Percentiles rank a stretch among this genome's conserved stretches.
phyloP scores from a whole-genome alignment of 1,140 invertebrate species.

The Philopotamus ludificatus region DNA sequence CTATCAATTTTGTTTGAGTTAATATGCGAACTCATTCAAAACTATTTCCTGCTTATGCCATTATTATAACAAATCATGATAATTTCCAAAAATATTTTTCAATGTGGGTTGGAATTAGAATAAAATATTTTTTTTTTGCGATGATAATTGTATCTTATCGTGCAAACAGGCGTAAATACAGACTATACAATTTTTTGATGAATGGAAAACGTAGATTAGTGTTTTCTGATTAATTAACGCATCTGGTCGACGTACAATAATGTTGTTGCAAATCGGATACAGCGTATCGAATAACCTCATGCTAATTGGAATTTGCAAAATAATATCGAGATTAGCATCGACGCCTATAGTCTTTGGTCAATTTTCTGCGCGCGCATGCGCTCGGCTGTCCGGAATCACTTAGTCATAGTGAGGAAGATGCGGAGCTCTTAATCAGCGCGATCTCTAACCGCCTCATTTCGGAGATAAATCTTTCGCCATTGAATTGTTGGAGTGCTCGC shows the following conservation, averaged over 20 bases:
- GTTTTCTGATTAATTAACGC: too few species aligned
- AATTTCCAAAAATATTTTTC: background rate
- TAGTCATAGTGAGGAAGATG: too few species aligned
- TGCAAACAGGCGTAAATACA: background rate
- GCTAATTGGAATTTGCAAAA: too few species aligned
- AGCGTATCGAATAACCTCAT: too few species aligned
- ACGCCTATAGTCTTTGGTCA: background rate
- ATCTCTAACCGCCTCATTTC: constrained; percentile 4
- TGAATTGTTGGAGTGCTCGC: background rate
- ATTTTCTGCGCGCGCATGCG: background rate
- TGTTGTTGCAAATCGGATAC: constrained; percentile 1
- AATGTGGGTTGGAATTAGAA: background rate
- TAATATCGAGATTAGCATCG: background rate
- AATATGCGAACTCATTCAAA: too few species aligned
- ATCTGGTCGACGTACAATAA: background rate
- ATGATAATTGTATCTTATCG: background rate
- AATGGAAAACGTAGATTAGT: too few species aligned
- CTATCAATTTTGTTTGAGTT: too few species aligned
- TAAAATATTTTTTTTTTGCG: background rate
- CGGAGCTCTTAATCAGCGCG: background rate
- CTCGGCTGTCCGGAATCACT: background rate
- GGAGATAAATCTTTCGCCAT: constrained; percentile 4
- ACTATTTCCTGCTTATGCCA: too few species aligned
- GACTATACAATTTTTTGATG: too few species aligned
- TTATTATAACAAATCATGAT: too few species aligned